Evolutionary conservation across 2,888 invertebrate species (phyloP).

Genomic region (Mimachlamys varia): DNA sequence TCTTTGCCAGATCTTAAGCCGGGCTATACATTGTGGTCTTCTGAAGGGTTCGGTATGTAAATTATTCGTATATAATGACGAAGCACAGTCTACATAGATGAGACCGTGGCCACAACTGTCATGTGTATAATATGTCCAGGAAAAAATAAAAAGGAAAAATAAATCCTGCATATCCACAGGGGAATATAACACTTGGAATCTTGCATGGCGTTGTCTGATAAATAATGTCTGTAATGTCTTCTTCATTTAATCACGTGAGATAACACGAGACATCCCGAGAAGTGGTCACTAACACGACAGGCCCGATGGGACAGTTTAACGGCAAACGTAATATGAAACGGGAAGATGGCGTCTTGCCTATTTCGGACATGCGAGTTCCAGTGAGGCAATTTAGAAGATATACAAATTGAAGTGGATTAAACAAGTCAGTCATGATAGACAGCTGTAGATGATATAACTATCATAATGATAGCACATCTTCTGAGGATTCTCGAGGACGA

Average conservation of each 20-base stretch:
- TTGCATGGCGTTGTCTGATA: neutral
- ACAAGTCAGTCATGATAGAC: neutral
- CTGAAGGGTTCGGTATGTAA: neutral
- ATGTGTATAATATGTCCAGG: neutral
- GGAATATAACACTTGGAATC: neutral
- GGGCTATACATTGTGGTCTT: neutral
- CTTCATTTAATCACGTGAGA: slow-evolving; percentile 27
- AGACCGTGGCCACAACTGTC: neutral
- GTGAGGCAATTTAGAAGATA: neutral
- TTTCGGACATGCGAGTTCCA: neutral
- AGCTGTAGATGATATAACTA: neutral
- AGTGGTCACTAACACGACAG: neutral
- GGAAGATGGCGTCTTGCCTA: neutral
- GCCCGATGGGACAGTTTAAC: neutral
- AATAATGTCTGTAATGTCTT: neutral
- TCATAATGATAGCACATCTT: neutral
- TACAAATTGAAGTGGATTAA: neutral
- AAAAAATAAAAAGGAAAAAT: neutral
- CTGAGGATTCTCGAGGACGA: neutral
- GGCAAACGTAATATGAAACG: neutral
- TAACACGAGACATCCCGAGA: neutral
- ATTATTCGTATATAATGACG: neutral
- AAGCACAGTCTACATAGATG: neutral
- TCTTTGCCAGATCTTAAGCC: neutral
- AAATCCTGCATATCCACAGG: neutral